phyloP scores from a whole-genome alignment of 2,797 vertebrate genomes.

The Crocidura indochinensis region DNA sequence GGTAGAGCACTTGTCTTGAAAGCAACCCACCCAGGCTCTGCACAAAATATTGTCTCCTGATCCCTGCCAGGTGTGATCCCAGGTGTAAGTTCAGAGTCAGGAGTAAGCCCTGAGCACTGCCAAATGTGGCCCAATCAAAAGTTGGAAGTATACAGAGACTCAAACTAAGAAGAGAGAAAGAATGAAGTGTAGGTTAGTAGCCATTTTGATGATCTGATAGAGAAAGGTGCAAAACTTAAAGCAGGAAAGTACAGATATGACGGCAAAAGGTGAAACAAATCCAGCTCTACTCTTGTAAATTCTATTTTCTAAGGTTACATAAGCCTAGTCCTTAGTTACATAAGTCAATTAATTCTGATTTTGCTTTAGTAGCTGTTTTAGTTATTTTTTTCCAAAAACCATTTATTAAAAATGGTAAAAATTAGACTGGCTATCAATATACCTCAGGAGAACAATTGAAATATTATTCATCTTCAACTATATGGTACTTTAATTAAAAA shows the following conservation, averaged over 20 bases:
- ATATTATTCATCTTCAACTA: conserved; percentile 27
- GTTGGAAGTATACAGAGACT: background rate
- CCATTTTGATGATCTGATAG: background rate
- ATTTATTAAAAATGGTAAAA: conserved; percentile 41
- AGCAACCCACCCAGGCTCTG: too few relatives aligned
- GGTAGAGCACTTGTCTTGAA: too few relatives aligned
- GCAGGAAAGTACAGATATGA: conserved; percentile 3
- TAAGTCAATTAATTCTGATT: conserved; percentile 9
- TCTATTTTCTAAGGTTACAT: conserved; percentile 21
- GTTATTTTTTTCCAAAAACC: background rate
- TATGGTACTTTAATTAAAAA: conserved; percentile 2
- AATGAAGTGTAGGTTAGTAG: background rate
- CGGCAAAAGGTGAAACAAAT: background rate
- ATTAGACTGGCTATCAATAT: conserved; percentile 5
- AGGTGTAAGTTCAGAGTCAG: too few relatives aligned
- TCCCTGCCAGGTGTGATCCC: too few relatives aligned
- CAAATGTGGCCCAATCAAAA: too few relatives aligned
- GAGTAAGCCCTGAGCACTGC: too few relatives aligned
- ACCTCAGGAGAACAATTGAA: background rate
- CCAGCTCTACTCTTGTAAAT: background rate
- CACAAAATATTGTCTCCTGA: too few relatives aligned
- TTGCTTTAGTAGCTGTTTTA: conserved; percentile 7
- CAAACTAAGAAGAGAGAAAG: background rate
- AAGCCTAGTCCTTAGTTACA: conserved; percentile 22
- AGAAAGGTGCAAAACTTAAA: background rate